Conservation (phyloP, 92 coral and sea anemone species). For the Heteractis magnifica region DNA sequence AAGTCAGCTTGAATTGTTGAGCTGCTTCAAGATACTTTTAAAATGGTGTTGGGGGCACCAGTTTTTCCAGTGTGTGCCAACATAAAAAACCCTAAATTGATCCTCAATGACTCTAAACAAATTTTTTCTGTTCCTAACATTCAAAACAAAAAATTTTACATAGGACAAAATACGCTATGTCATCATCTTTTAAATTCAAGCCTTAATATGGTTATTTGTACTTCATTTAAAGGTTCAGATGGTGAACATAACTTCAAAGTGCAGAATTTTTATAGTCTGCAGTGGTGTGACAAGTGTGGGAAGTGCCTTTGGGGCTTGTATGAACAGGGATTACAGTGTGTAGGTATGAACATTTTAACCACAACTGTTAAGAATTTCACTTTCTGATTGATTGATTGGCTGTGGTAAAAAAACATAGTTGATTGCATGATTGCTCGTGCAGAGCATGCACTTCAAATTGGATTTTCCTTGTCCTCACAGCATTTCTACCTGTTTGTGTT, state of each 20-base stretch:
- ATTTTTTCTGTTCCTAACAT: background rate
- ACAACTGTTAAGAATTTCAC: background rate
- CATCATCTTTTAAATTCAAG: background rate
- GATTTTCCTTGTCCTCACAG: no score
- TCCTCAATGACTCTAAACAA: no score
- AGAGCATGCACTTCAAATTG: no score
- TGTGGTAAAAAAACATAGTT: no score
- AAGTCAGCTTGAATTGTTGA: no score
- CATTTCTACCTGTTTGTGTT: no score
- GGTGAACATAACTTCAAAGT: constrained; percentile 71
- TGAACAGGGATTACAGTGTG: constrained; percentile 87
- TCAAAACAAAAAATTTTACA: background rate
- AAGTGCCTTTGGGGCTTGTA: constrained; percentile 88
- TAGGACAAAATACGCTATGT: no score
- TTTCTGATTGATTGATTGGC: background rate
- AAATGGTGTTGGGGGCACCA: no score
- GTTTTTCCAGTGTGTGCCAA: no score
- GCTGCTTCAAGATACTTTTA: no score
- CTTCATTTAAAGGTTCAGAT: constrained; percentile 58
- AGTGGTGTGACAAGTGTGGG: constrained; percentile 93
- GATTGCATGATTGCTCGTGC: no score
- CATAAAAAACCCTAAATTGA: no score
- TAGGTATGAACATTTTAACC: constrained; percentile 27
- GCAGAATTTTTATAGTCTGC: constrained; percentile 66
- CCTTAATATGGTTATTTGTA: background rate